Evolutionary conservation across 1,140 invertebrate genomes (phyloP), one percentile per base, ranked within the genome.

Genomic region (Caenorhabditis remanei): DNA sequence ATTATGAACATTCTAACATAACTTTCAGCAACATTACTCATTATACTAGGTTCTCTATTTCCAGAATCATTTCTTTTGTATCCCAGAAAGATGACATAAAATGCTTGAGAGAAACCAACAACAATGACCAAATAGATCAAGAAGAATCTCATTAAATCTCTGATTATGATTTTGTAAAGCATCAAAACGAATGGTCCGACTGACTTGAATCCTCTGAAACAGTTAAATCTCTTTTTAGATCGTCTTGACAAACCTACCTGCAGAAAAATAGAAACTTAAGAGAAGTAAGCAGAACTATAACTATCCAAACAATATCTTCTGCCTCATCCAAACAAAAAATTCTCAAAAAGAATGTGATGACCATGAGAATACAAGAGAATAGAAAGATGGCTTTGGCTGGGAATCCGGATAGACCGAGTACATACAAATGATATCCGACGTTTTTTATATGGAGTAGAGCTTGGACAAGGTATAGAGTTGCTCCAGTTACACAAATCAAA

Each of bases 181-280:
- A 99, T 99, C 71, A 98, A 96, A 9, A 99, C 97, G 95, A 99
- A 99, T 11, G 97, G 97, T 0, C 97, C 97, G 0, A 99, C 97
- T 0, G 97, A 97, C 93, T 97, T 97, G 93, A 99, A 98, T 43
- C 97, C 97, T 91, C 97, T 97, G 93, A 87, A 32, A 32, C 32
- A 0, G 32, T 32, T 32, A 32, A 94, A 93, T 92, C 2, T 50
- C 16, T 13, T 32, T 16, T 55, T 4, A 16, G 50, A 21, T 55
- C 16, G 14, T 83, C 4, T 21, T 53, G 11, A 16, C 58, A 85
- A 13, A 24, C 89, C 91, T 92, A 96, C 96, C 96, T 95, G 94
- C 97, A 99, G 93, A 98, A 99, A 93, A 99, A 99, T 19, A 99
- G 94, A 93, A 98, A 99, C 93, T 99, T 98, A 0, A 97, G 96